phyloP scores from a whole-genome alignment of 2,797 vertebrate species.

The Eulemur mongoz region DNA sequence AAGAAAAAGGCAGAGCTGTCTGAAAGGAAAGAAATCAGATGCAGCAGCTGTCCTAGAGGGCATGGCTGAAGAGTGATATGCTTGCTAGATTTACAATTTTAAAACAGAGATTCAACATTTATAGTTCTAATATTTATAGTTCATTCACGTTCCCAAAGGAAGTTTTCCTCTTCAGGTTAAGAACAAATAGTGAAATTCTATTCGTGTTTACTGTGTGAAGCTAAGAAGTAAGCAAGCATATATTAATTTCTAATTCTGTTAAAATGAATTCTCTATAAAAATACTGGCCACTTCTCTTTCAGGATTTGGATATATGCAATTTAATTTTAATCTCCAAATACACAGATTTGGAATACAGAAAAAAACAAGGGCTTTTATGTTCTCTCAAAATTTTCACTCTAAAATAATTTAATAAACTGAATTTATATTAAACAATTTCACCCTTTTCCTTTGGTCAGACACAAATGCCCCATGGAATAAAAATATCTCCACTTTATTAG shows the following conservation, averaged over 20 bases:
- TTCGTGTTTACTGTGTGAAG: background rate
- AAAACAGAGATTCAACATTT: background rate
- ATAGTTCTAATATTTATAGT: background rate
- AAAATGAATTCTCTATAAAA: constrained; percentile 22
- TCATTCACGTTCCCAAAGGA: background rate
- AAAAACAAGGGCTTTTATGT: background rate
- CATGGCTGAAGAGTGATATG: background rate
- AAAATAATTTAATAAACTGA: constrained; percentile 21
- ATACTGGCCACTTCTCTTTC: background rate
- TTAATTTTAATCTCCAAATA: constrained; percentile 35
- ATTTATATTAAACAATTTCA: constrained; percentile 1
- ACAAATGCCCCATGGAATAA: background rate
- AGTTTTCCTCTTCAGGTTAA: constrained; percentile 17
- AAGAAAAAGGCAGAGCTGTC: background rate
- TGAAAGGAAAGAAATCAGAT: constrained; percentile 11
- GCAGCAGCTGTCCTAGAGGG: background rate
- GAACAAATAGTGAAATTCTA: constrained; percentile 39
- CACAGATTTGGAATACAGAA: constrained; percentile 3
- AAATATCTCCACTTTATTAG: background rate
- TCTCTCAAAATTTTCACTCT: background rate
- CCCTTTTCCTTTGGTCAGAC: constrained; percentile 31
- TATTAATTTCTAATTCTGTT: constrained; percentile 16
- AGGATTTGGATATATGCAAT: background rate
- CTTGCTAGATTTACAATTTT: constrained; percentile 7
- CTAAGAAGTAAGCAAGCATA: constrained; percentile 9